A percentile compares a stretch with the other conserved stretches of the same genome.
Conservation (phyloP, 2,797 vertebrate species). For the Amblyopsis hoosieri region DNA sequence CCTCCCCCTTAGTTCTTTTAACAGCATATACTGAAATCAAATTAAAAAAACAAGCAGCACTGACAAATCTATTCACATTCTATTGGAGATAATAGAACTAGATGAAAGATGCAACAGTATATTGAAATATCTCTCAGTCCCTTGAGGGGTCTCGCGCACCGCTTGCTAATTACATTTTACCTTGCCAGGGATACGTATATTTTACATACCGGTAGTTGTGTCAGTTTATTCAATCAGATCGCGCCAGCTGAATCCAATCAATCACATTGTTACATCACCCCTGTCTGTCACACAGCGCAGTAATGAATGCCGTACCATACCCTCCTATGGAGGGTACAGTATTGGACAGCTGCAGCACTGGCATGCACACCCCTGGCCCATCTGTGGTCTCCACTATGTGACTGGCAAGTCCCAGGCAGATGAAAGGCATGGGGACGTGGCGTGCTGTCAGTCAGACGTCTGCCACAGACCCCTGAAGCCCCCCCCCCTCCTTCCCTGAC, state of each 20-base stretch:
- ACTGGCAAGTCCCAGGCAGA: conserved; percentile 64
- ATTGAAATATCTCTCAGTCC: too few relatives aligned
- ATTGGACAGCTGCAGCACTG: conserved; percentile 62
- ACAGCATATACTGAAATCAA: too few relatives aligned
- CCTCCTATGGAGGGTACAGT: conserved; percentile 37
- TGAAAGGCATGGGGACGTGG: conserved; percentile 66
- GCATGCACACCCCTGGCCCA: conserved; percentile 67
- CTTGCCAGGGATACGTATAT: conserved; percentile 48
- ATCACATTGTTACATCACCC: conserved; percentile 64
- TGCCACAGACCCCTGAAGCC: conserved; percentile 60
- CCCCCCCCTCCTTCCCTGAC: conserved; percentile 49
- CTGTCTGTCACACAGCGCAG: conserved; percentile 34
- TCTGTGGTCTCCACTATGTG: conserved; percentile 64
- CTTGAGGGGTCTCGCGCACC: too few relatives aligned
- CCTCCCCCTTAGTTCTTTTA: too few relatives aligned
- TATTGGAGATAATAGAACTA: too few relatives aligned
- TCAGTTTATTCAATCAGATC: conserved; percentile 59
- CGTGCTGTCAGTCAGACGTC: conserved; percentile 63
- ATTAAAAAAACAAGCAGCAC: too few relatives aligned
- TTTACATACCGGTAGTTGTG: conserved; percentile 37
- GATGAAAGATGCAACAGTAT: too few relatives aligned
- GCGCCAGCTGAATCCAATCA: conserved; percentile 56
- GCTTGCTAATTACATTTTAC: conserved; percentile 34
- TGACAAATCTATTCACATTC: too few relatives aligned
- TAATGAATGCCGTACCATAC: conserved; percentile 39